Base-by-base conservation (phyloP, 2,888 invertebrate species). In the Lacanobia oleracea region DNA sequence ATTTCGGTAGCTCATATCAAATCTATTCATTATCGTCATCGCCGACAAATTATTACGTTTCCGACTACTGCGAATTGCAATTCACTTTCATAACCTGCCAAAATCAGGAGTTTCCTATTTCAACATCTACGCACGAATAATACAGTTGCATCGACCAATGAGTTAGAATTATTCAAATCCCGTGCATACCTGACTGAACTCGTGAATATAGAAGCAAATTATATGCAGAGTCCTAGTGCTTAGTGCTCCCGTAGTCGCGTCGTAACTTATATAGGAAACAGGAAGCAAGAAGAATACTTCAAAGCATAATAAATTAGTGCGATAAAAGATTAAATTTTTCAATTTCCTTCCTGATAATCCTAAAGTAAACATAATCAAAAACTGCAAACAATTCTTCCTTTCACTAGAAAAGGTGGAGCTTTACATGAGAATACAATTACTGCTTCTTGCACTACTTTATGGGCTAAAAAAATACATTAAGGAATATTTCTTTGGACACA, bases 111-210 rank as follows among this genome's bases (percentile, higher is more conserved):
- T 33, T 21, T 45, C 37, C 5, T 18, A n/a, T 23, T 64, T 18
- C 33, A 33, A 50, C 61, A 61, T 61, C 37, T n/a, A 21, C 45
- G 37, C 23, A 23, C 14, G 12, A n/a, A 61, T 67, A 27, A 45
- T 57, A 51, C n/a, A 27, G 16, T 10, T 45, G 2, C 53, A 61
- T 53, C 9, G 9, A 43, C 43, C 43, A 59, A 40, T 53, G 33
- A 54, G 10, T 51, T 51, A 45, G 40, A 78, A 67, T 67, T 63
- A 72, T 77, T 73, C 54, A 63, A 72, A 54, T 12, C 33, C 53
- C n/a, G 40, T 54, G 51, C 57, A 48, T 45, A 21, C 14, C 40
- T 33, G 23, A 53, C 10, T 33, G 37, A 63, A 63, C 23, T 23
- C 6, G 48, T 63, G 37, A 77, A 75, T 70, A 59, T 37, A 37